Conservation (phyloP, 2,113 vertebrate species). For the Gobius niger region DNA sequence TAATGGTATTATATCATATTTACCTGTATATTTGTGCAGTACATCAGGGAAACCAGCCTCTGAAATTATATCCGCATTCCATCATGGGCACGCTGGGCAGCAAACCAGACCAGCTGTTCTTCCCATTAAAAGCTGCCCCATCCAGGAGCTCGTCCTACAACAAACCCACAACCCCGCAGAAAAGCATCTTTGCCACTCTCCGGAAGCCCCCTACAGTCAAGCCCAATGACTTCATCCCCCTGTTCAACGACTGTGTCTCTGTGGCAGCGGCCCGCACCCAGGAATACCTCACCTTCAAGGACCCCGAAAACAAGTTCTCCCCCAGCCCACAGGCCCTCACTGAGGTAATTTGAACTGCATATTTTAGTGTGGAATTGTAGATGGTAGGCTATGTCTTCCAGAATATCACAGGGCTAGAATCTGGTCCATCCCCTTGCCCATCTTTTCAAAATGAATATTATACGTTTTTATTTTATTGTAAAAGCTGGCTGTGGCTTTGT, state of each 20-base stretch:
- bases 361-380: too few relatives aligned
- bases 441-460: too few relatives aligned
- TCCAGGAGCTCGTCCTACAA: background rate
- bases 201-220: conserved; percentile 24
- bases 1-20: background rate
- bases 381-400: too few relatives aligned
- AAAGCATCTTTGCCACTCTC: conserved; percentile 58
- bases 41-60: conserved; percentile 66
- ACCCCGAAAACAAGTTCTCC: conserved; percentile 70
- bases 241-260: conserved; percentile 66
- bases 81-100: conserved; percentile 48
- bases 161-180: background rate
- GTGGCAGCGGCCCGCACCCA: conserved; percentile 63
- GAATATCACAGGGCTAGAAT: too few relatives aligned
- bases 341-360: conserved; percentile 42
- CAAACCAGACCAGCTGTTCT: conserved; percentile 28
- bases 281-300: conserved; percentile 75
- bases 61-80: conserved; percentile 32
- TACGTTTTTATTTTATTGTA: too few relatives aligned
- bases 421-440: too few relatives aligned
- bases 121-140: conserved; percentile 17
- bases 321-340: conserved; percentile 53
- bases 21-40: conserved; percentile 46
- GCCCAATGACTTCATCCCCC: conserved; percentile 47
- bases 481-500: too few relatives aligned